phyloP scores from a whole-genome alignment of 2,797 vertebrate genomes.

The Hephaestus fuliginosus region DNA sequence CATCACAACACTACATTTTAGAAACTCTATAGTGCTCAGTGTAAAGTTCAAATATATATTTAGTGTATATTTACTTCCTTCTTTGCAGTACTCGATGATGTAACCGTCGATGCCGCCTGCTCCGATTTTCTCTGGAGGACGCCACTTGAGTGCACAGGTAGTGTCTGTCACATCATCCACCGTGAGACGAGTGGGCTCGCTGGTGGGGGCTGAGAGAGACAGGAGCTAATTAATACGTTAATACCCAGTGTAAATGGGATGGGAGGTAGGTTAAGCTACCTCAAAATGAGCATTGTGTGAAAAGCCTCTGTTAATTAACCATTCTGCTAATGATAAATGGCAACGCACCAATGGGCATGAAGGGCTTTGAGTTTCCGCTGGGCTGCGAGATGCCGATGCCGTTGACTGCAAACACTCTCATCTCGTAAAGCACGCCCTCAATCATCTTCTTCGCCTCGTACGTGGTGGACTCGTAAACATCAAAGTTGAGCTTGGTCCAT shows the following conservation, averaged over 20 bases:
- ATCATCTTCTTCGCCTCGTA: slow-evolving; percentile 94
- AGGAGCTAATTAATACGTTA: slow-evolving; percentile 70
- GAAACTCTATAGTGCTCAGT: not conserved
- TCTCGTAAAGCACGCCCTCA: slow-evolving; percentile 92
- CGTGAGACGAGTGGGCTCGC: slow-evolving; percentile 87
- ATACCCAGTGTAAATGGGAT: slow-evolving; percentile 54
- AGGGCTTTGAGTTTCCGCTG: slow-evolving; percentile 89
- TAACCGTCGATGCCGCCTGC: slow-evolving; percentile 93
- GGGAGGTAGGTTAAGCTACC: slow-evolving; percentile 64
- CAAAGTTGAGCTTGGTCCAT: slow-evolving; percentile 95
- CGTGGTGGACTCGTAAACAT: slow-evolving; percentile 85
- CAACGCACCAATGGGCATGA: slow-evolving; percentile 93
- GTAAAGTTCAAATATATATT: not conserved
- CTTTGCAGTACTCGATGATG: slow-evolving; percentile 91
- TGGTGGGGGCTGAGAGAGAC: slow-evolving; percentile 86
- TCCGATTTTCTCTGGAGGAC: slow-evolving; percentile 89
- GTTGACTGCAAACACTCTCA: slow-evolving; percentile 93
- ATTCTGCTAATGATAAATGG: slow-evolving; percentile 65
- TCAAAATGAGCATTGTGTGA: slow-evolving; percentile 64
- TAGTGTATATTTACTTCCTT: slow-evolving; percentile 87
- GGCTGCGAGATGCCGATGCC: slow-evolving; percentile 91
- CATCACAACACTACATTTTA: not conserved
- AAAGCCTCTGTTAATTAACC: slow-evolving; percentile 70
- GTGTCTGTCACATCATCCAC: slow-evolving; percentile 92
- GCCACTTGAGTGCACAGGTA: slow-evolving; percentile 92